A percentile compares a stretch with the other conserved stretches of the same genome.
Conservation (phyloP, 2,888 invertebrate species). For the Sinelater perroti region DNA sequence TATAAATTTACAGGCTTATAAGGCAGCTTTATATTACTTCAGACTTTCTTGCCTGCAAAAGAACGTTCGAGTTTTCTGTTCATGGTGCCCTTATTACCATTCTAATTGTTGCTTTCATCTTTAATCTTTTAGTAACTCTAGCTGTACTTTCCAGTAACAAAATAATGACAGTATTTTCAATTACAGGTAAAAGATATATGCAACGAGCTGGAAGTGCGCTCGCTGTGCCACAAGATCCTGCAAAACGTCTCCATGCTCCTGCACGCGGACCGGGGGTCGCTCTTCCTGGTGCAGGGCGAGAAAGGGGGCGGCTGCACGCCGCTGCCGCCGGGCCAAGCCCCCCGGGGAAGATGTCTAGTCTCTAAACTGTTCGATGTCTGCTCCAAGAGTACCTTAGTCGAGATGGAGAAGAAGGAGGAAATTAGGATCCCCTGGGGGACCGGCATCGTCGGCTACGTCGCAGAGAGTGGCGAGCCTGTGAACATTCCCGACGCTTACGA, state of each 20-base stretch:
- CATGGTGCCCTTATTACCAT: too few species aligned
- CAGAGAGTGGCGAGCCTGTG: slow-evolving; percentile 90
- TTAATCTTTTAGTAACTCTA: too few species aligned
- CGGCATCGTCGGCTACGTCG: slow-evolving; percentile 94
- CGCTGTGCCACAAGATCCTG: slow-evolving; percentile 93
- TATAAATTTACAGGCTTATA: too few species aligned
- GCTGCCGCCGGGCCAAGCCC: slow-evolving; percentile 53
- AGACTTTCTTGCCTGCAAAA: too few species aligned
- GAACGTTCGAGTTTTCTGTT: too few species aligned
- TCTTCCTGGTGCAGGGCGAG: slow-evolving; percentile 88
- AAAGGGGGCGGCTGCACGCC: slow-evolving; percentile 58
- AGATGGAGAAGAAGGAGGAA: slow-evolving; percentile 92
- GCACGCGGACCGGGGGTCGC: slow-evolving; percentile 90
- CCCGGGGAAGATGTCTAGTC: slow-evolving; percentile 76
- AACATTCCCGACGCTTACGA: slow-evolving; percentile 97
- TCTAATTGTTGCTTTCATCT: too few species aligned
- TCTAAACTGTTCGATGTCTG: slow-evolving; percentile 96
- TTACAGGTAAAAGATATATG: slow-evolving; percentile 91
- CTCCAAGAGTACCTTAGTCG: slow-evolving; percentile 88
- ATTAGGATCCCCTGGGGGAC: slow-evolving; percentile 94
- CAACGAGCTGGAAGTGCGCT: slow-evolving; percentile 93
- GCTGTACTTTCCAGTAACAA: too few species aligned
- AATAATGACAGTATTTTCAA: slow-evolving; percentile 47
- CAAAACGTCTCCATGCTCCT: slow-evolving; percentile 93
- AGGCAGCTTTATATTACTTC: too few species aligned